phyloP scores from a whole-genome alignment of 2,113 vertebrate genomes.

The Theristicus caerulescens region DNA sequence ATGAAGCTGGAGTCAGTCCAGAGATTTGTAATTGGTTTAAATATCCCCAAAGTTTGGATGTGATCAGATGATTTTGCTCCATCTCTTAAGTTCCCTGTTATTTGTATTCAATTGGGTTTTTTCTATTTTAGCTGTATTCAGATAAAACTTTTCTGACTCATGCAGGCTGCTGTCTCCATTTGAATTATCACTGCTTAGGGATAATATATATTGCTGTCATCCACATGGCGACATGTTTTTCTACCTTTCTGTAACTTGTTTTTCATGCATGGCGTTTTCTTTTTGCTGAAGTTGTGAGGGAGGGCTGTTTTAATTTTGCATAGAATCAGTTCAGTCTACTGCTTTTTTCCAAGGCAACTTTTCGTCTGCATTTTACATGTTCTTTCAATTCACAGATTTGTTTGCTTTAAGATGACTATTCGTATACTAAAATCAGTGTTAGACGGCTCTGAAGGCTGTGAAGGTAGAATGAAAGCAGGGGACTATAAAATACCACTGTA shows the following conservation, averaged over 20 bases:
- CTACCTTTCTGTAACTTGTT: not conserved
- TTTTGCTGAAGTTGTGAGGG: not conserved
- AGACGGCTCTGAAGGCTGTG: too few relatives aligned
- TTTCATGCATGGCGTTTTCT: not conserved
- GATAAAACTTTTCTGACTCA: not conserved
- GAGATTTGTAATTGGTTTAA: not conserved
- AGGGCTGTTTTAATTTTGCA: not conserved
- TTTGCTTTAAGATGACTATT: not conserved
- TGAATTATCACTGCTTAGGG: not conserved
- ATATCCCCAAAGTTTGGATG: not conserved
- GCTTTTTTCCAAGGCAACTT: not conserved
- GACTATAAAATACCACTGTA: not conserved
- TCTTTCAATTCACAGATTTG: not conserved
- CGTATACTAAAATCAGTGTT: not conserved
- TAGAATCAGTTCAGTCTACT: not conserved
- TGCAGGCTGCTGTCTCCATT: not conserved
- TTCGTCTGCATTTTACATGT: not conserved
- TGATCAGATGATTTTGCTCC: not conserved
- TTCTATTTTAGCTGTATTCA: not conserved
- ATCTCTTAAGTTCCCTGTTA: not conserved
- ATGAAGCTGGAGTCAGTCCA: not conserved
- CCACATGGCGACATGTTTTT: not conserved
- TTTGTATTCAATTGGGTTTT: not conserved
- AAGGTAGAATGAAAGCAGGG: not conserved
- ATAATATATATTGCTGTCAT: not conserved